A percentile compares a stretch with the other conserved stretches of the same genome.
Evolutionary conservation across 2,888 invertebrate species (phyloP).

Genomic region (Napeogenes sylphis): DNA sequence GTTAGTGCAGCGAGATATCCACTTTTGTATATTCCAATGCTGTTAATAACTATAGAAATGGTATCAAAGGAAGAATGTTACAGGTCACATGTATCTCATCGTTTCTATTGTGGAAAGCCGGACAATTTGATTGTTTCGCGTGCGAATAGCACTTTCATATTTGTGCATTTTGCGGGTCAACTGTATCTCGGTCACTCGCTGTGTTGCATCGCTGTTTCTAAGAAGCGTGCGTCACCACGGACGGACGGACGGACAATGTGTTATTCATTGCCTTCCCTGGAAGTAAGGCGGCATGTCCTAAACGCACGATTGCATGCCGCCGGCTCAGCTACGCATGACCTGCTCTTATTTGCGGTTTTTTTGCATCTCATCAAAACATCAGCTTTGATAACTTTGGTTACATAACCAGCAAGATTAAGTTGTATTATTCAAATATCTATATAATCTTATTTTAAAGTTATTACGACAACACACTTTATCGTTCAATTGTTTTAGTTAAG

Average conservation of each 20-base stretch:
- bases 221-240: slow-evolving; percentile 73
- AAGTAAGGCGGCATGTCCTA: slow-evolving; percentile 68
- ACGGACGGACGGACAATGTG: slow-evolving; percentile 74
- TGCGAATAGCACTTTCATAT: slow-evolving; percentile 30
- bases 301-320: slow-evolving; percentile 66
- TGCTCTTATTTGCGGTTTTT: slow-evolving; percentile 44
- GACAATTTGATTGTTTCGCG: slow-evolving; percentile 29
- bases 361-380: neutral
- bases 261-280: slow-evolving; percentile 76
- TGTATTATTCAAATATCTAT: neutral
- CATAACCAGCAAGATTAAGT: neutral
- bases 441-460: neutral
- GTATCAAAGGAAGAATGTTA: slow-evolving; percentile 3
- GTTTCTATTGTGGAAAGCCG: slow-evolving; percentile 24
- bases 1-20: no score
- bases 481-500: no score
- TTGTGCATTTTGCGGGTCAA: slow-evolving; percentile 58
- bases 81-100: slow-evolving; percentile 19
- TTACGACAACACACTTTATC: neutral
- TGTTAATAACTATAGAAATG: neutral
- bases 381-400: neutral
- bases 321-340: slow-evolving; percentile 55
- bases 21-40: neutral
- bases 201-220: slow-evolving; percentile 60
- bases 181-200: slow-evolving; percentile 65